phyloP scores from a whole-genome alignment of 2,113 vertebrate genomes.

The Cnemophilus loriae region DNA sequence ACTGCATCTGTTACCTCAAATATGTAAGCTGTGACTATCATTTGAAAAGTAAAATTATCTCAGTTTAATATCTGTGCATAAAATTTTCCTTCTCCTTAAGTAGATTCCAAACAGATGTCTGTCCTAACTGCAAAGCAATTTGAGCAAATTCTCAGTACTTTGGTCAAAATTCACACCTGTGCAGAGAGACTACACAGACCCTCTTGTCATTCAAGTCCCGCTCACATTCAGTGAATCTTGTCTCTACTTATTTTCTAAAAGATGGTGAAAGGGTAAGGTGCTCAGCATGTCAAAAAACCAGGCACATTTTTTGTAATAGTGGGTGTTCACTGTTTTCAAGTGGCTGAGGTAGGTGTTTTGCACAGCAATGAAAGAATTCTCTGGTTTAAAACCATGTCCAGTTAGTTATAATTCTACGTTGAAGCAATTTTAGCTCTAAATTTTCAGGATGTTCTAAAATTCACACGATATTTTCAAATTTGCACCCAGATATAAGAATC shows the following conservation, averaged over 20 bases:
- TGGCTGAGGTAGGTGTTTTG: not conserved
- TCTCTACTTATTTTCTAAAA: not conserved
- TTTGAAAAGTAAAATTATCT: conserved; percentile 31
- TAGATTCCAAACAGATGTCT: not conserved
- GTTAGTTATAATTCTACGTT: not conserved
- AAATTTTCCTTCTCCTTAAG: not conserved
- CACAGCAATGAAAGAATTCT: not conserved
- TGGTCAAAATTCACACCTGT: not conserved
- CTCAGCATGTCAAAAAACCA: not conserved
- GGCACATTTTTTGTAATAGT: not conserved
- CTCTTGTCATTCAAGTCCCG: not conserved
- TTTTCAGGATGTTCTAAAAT: not conserved
- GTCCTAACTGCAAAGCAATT: not conserved
- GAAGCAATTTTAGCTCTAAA: not conserved
- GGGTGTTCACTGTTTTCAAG: not conserved
- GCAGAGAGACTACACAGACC: not conserved
- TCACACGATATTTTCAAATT: not conserved
- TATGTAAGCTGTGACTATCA: not conserved
- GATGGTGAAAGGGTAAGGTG: not conserved
- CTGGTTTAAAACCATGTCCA: not conserved
- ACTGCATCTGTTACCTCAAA: conserved; percentile 27
- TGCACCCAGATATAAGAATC: not conserved
- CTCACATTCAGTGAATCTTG: not conserved
- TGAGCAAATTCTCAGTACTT: not conserved
- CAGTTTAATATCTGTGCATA: not conserved